Evolutionary conservation across 2,888 invertebrate species (phyloP).

Genomic region (Sialis lutaria): DNA sequence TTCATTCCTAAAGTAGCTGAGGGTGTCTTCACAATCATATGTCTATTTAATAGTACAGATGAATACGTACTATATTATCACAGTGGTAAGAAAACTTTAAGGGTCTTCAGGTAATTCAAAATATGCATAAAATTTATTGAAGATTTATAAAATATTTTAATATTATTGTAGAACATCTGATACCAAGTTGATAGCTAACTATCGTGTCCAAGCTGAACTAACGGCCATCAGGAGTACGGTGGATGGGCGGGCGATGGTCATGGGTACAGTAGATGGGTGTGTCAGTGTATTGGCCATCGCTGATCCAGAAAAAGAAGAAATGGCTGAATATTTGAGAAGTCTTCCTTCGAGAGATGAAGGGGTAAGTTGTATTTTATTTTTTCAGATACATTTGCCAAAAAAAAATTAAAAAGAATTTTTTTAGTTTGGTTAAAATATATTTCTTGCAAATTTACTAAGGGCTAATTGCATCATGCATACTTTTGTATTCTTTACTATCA

Average conservation of each 20-base stretch:
- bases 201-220: constrained; percentile 75
- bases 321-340: constrained; percentile 40
- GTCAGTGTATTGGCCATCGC: constrained; percentile 69
- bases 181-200: constrained; percentile 84
- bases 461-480: too few relatives aligned
- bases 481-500: too few relatives aligned
- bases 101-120: constrained; percentile 60
- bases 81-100: constrained; percentile 81
- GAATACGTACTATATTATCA: constrained; percentile 95
- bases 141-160: background rate
- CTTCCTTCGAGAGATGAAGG: constrained; percentile 56
- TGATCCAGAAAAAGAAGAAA: constrained; percentile 48
- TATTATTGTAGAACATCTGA: constrained; percentile 56
- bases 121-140: background rate
- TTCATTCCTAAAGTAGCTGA: constrained; percentile 90
- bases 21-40: constrained; percentile 91
- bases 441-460: background rate
- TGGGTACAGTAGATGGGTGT: constrained; percentile 88
- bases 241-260: constrained; percentile 65
- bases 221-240: constrained; percentile 73
- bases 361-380: constrained; percentile 20
- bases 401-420: background rate
- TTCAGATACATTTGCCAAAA: constrained; percentile 3
- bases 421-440: background rate
- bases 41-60: constrained; percentile 84